Percentiles rank a stretch among this genome's conserved stretches.
phyloP scores from a whole-genome alignment of 2,113 vertebrate species.

The Clarias magur region DNA sequence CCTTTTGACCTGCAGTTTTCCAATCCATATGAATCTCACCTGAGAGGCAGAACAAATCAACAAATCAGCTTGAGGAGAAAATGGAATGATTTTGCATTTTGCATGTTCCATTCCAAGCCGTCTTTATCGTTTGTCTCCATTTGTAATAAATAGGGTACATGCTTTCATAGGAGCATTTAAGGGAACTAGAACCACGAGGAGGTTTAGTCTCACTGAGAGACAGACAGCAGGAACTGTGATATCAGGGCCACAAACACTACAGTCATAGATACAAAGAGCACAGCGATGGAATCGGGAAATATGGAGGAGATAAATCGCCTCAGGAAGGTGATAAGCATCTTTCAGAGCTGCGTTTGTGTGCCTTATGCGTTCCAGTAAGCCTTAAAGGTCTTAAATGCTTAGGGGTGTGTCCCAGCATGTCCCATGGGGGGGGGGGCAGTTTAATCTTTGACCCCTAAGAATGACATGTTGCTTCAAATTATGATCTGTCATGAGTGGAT shows the following conservation, averaged over 20 bases:
- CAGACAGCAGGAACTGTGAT: background rate
- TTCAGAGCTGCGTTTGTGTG: background rate
- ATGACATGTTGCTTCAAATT: background rate
- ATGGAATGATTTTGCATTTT: background rate
- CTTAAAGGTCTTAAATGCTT: background rate
- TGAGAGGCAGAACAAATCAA: background rate
- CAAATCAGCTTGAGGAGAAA: background rate
- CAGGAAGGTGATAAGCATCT: conserved; percentile 12
- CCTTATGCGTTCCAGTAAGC: background rate
- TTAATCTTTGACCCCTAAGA: background rate
- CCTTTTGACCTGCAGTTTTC: background rate
- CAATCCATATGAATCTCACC: background rate
- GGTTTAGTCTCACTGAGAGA: background rate
- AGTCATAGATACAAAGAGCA: background rate
- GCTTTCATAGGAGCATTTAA: background rate
- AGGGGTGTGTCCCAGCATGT: background rate
- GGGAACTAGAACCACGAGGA: conserved; percentile 44
- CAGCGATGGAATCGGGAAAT: conserved; percentile 14
- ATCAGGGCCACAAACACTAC: conserved; percentile 22
- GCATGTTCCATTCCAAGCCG: background rate
- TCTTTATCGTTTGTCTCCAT: background rate
- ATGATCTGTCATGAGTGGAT: background rate
- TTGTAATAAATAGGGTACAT: background rate
- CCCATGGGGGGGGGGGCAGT: background rate
- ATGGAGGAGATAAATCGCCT: background rate